Conservation (phyloP, 1,140 invertebrate species). For the Anagrus nilaparvatae region DNA sequence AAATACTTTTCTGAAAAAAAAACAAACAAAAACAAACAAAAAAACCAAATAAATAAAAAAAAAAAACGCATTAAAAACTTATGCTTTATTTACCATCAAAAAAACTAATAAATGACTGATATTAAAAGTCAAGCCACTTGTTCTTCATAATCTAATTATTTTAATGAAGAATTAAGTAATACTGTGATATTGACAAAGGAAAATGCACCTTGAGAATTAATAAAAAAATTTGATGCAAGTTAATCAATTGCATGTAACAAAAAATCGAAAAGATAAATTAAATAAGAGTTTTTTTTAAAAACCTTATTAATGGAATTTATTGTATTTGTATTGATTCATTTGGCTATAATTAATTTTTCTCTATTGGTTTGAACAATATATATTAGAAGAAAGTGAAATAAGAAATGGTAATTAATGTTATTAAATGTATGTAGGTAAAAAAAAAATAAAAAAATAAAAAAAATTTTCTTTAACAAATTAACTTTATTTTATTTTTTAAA, state of each 20-base stretch:
- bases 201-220: too few relatives aligned
- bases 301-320: slow-evolving; percentile 15
- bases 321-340: slow-evolving; percentile 14
- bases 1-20: too few relatives aligned
- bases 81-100: too few relatives aligned
- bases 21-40: slow-evolving; percentile 11
- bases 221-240: slow-evolving; percentile 11
- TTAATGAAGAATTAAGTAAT: slow-evolving; percentile 12
- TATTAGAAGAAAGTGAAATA: slow-evolving; percentile 8
- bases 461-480: slow-evolving; percentile 15
- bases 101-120: too few relatives aligned
- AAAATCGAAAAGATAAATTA: too few relatives aligned
- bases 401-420: slow-evolving; percentile 4
- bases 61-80: too few relatives aligned
- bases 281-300: too few relatives aligned
- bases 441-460: slow-evolving; percentile 11
- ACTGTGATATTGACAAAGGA: slow-evolving; percentile 19
- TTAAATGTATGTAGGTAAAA: slow-evolving; percentile 14
- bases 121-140: too few relatives aligned
- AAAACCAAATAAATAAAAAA: too few relatives aligned
- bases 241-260: slow-evolving; percentile 9
- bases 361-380: too few relatives aligned
- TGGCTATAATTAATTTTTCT: slow-evolving; percentile 17
- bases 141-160: too few relatives aligned
- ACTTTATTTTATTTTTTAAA: slow-evolving; percentile 14